phyloP scores from a whole-genome alignment of 2,797 vertebrate species.

The Bovichtus variegatus region DNA sequence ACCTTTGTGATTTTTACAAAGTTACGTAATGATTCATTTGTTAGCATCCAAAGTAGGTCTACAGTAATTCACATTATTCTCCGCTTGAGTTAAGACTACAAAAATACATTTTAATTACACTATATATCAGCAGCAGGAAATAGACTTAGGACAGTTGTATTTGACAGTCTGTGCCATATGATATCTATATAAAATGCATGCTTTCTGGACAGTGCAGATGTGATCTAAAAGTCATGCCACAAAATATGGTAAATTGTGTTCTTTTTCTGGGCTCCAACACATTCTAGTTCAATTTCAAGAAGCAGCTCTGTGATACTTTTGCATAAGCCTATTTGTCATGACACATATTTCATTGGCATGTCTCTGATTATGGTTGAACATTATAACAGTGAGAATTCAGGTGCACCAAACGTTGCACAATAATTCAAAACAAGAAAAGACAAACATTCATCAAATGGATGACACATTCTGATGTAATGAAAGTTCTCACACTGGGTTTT shows the following conservation, averaged over 20 bases:
- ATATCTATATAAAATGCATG: background rate
- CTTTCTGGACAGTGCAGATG: background rate
- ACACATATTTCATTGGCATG: background rate
- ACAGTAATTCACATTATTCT: too few species aligned
- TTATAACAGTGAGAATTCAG: conserved; percentile 12
- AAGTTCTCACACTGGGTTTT: conserved; percentile 32
- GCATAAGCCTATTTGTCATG: background rate
- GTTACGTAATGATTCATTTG: background rate
- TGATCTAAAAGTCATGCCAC: background rate
- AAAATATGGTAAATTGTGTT: background rate
- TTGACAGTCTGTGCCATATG: background rate
- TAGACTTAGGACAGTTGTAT: background rate
- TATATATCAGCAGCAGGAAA: too few species aligned
- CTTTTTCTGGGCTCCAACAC: background rate
- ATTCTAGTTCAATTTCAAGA: background rate
- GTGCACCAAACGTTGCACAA: conserved; percentile 43
- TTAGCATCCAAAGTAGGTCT: too few species aligned
- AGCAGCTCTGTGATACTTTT: background rate
- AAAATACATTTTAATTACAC: too few species aligned
- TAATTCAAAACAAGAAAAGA: conserved; percentile 35
- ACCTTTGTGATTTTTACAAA: background rate
- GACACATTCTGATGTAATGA: conserved; percentile 41
- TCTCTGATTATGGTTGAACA: background rate
- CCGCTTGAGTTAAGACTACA: too few species aligned
- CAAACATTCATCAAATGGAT: background rate